These are phyloP conservation scores for Patiria miniata DNA, from an alignment of 35 echinoderm and acorn worm species.

Conservation along the genomic window DNA sequence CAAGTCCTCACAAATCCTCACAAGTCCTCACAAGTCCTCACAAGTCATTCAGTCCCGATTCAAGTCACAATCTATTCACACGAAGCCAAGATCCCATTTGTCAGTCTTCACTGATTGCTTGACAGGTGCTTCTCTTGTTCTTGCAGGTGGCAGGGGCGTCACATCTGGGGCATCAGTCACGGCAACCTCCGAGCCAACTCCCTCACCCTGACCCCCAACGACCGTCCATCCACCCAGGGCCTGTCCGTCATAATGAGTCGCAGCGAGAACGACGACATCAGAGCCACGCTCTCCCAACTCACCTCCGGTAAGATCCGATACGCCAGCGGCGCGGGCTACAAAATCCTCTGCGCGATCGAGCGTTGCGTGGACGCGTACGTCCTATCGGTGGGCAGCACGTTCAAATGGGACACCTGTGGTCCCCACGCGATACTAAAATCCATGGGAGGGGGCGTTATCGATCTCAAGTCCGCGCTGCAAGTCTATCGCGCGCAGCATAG, in stretches of 20 bases:
- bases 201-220: background rate
- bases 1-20: too few species aligned
- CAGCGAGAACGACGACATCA: slow-evolving; percentile 65
- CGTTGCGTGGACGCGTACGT: slow-evolving; percentile 75
- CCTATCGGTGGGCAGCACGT: slow-evolving; percentile 82
- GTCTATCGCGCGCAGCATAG: background rate
- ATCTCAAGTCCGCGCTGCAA: slow-evolving; percentile 20
- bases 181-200: slow-evolving; percentile 56
- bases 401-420: slow-evolving; percentile 95
- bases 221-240: background rate
- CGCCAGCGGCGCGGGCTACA: slow-evolving; percentile 92
- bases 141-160: slow-evolving; percentile 72
- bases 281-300: slow-evolving; percentile 18
- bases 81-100: too few species aligned
- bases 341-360: slow-evolving; percentile 78
- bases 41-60: too few species aligned
- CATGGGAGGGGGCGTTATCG: slow-evolving; percentile 78
- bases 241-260: slow-evolving; percentile 58
- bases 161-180: slow-evolving; percentile 77
- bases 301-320: slow-evolving; percentile 41
- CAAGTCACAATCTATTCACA: too few species aligned
- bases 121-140: slow-evolving; percentile 7
- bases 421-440: slow-evolving; percentile 85
- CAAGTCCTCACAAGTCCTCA: too few species aligned
- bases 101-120: too few species aligned